phyloP scores from a whole-genome alignment of 2,888 invertebrate species.

The Venusia cambrica region DNA sequence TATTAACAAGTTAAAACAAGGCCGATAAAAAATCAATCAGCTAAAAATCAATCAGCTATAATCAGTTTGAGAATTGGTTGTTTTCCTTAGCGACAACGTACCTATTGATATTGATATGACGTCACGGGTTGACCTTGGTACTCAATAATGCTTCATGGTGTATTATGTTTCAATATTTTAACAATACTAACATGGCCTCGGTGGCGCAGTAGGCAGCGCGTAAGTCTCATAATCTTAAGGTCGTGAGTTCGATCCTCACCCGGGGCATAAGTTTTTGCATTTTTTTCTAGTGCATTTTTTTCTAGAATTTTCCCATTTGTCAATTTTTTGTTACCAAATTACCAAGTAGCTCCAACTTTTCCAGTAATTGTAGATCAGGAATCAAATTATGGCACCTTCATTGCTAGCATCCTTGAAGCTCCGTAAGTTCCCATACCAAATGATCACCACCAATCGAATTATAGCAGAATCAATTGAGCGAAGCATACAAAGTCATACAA shows the following conservation, averaged over 20 bases:
- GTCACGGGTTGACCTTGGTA: slow-evolving; percentile 15
- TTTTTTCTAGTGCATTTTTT: slow-evolving; percentile 1
- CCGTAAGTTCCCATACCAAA: slow-evolving; percentile 14
- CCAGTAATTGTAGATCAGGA: too few species aligned
- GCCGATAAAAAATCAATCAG: too few species aligned
- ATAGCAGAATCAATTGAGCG: slow-evolving; percentile 56
- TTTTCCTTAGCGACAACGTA: too few species aligned
- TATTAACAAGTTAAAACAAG: too few species aligned
- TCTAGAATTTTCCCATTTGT: not conserved
- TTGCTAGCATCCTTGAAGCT: slow-evolving; percentile 9
- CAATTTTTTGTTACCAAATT: too few species aligned
- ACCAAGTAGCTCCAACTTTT: too few species aligned
- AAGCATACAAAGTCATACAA: slow-evolving; percentile 43
- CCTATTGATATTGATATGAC: slow-evolving; percentile 4
- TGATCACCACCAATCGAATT: slow-evolving; percentile 47
- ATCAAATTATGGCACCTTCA: too few species aligned
- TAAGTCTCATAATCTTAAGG: slow-evolving; percentile 96
- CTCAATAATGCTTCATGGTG: not conserved
- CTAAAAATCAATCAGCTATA: too few species aligned
- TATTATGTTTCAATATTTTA: slow-evolving; percentile 3
- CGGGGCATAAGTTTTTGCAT: slow-evolving; percentile 92
- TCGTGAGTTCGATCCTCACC: slow-evolving; percentile 98
- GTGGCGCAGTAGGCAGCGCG: slow-evolving; percentile 83
- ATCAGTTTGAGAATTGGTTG: too few species aligned
- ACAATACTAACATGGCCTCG: slow-evolving; percentile 28